These are phyloP conservation scores for Zingel zingel DNA, from an alignment of 2,113 vertebrate genomes.

Conservation along the genomic window DNA sequence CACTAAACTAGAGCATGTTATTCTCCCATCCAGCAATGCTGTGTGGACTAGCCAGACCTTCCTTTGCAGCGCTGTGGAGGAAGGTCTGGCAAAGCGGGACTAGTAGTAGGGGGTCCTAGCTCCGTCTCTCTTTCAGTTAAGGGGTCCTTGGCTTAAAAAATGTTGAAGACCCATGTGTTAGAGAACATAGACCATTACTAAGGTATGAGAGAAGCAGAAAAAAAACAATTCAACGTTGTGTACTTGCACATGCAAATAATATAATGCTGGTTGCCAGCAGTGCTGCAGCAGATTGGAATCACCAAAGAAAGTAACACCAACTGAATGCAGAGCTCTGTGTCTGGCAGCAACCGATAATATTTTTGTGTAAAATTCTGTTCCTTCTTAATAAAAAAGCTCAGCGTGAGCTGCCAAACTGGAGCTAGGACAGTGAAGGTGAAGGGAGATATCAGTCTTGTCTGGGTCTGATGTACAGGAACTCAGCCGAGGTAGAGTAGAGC, in stretches of 20 bases:
- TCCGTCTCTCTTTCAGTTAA: too few species aligned
- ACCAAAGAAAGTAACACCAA: constrained; percentile 41
- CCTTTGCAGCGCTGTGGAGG: too few species aligned
- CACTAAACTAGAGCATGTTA: too few species aligned
- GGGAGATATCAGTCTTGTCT: constrained; percentile 52
- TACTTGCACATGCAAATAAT: constrained; percentile 40
- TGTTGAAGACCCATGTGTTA: not conserved
- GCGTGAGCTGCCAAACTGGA: constrained; percentile 42
- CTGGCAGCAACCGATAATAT: constrained; percentile 57
- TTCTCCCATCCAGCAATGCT: too few species aligned
- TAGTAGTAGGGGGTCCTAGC: too few species aligned
- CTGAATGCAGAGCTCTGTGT: constrained; percentile 42
- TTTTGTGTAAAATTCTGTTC: constrained; percentile 21
- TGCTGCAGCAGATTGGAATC: constrained; percentile 45
- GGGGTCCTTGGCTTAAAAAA: too few species aligned
- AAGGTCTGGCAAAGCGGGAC: too few species aligned
- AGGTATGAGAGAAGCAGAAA: not conserved
- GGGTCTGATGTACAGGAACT: constrained; percentile 54
- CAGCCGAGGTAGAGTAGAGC: constrained; percentile 37
- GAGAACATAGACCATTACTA: not conserved
- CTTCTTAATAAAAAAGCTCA: constrained; percentile 51
- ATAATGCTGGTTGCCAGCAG: constrained; percentile 37
- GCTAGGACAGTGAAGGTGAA: constrained; percentile 66
- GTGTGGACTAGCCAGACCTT: too few species aligned
- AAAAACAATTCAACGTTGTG: not conserved